Base-by-base conservation (phyloP, 2,113 vertebrate genomes). In the Ibidorhyncha struthersii region DNA sequence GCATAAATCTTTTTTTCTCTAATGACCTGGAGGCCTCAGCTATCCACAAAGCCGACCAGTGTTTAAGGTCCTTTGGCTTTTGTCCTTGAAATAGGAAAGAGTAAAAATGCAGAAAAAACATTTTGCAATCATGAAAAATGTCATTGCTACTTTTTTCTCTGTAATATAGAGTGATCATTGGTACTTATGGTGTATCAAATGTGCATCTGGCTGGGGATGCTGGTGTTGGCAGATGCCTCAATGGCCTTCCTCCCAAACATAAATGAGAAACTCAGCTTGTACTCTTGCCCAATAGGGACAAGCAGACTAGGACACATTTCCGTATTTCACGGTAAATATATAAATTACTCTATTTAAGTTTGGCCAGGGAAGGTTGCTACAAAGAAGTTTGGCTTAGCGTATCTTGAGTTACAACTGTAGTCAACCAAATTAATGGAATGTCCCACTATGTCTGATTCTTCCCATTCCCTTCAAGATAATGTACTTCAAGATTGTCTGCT, bases 151-250 rank as follows among this genome's bases (percentile, higher is more conserved):
- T 19, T 65, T 72, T 85, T 90, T 23, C 20, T 76, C 18, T 49
- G 7, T 47, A 32, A 30, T 30, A 17, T 1, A 9, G 9, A 32
- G 29, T 25, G 58, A 29, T 36, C 30, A 3, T 47, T 65, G 47
- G 25, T 77, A 53, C 21, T 61, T 55, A 6, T 0, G 1, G 30
- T 0, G 0, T 41, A 67, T 36, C 43, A 74, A 4, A 14, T 8
- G 38, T 18, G 23, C 10, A 12, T 56, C 63, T 82, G 85, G 4
- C 50, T 85, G 61, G 27, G 34, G 23, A 34, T 79, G 85, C 45
- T 85, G 50, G 1, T 29, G 3, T 21, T 66, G 61, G 23, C 59
- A 87, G 59, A 25, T 22, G 8, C 4, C 26, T 65, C 36, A 49
- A 32, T 71, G 56, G 27, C 70, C 45, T 85, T 86, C 25, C 70